phyloP scores from a whole-genome alignment of 2,113 vertebrate species.

The Dipodomys ordii region DNA sequence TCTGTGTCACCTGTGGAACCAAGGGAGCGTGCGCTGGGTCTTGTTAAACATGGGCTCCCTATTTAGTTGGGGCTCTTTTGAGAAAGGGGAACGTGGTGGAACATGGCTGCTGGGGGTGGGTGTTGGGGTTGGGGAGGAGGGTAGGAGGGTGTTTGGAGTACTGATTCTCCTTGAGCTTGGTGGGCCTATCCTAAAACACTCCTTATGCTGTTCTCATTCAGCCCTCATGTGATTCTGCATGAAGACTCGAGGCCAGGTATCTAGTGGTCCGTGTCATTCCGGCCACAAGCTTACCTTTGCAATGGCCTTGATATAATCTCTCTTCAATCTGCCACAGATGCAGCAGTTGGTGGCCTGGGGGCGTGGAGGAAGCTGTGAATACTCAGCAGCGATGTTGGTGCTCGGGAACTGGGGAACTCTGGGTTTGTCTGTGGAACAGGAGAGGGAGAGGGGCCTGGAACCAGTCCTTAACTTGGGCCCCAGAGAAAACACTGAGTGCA shows the following conservation, averaged over 20 bases:
- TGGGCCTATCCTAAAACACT: not conserved
- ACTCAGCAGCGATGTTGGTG: rapidly evolving
- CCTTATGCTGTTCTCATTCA: not conserved
- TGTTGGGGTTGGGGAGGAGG: no score
- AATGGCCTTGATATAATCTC: not conserved
- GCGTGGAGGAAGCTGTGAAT: not conserved
- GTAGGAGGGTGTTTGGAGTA: no score
- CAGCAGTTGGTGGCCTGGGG: not conserved
- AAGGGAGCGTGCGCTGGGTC: not conserved
- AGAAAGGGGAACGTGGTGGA: not conserved
- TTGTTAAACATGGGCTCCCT: not conserved
- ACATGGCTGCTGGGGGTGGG: not conserved
- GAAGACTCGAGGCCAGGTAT: no score
- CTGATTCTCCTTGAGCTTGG: not conserved
- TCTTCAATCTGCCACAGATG: not conserved
- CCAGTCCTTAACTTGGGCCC: not conserved
- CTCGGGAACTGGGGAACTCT: not conserved
- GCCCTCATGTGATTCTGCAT: not conserved
- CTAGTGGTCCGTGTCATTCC: not conserved
- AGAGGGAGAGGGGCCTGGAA: not conserved
- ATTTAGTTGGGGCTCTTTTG: not conserved
- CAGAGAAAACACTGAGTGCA: not conserved
- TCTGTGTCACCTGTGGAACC: not conserved
- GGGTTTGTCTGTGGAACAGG: not conserved
- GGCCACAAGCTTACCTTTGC: not conserved